These are phyloP conservation scores for Hirtodrosophila trivittata DNA, from an alignment of 2,888 invertebrate genomes.

Conservation along the genomic window DNA sequence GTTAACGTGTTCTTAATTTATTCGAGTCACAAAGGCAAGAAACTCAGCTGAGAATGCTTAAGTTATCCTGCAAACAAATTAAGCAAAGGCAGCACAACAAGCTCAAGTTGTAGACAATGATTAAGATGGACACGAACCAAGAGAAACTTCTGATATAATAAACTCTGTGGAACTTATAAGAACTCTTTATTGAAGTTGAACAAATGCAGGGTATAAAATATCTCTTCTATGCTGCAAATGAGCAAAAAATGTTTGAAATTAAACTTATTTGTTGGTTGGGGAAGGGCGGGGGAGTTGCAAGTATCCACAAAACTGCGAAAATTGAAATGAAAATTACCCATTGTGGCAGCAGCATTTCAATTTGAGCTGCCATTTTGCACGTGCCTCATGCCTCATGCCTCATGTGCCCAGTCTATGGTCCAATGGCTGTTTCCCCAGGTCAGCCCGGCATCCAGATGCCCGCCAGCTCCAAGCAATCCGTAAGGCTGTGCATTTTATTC, in stretches of 20 bases:
- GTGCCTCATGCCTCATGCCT: slow-evolving; percentile 53
- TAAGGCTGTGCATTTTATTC: slow-evolving; percentile 58
- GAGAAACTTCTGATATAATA: no score
- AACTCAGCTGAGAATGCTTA: no score
- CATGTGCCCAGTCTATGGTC: neutral
- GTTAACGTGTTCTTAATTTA: no score
- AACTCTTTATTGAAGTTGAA: neutral
- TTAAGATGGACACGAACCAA: no score
- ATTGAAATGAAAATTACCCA: slow-evolving; percentile 81
- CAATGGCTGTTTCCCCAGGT: no score
- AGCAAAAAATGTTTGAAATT: slow-evolving; percentile 50
- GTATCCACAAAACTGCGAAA: slow-evolving; percentile 62
- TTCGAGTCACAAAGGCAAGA: no score
- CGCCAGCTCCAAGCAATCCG: slow-evolving; percentile 16
- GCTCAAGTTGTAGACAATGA: no score
- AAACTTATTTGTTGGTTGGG: slow-evolving; percentile 12
- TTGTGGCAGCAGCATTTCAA: slow-evolving; percentile 72
- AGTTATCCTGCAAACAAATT: no score
- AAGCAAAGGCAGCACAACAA: no score
- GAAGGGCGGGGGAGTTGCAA: neutral
- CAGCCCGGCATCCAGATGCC: no score
- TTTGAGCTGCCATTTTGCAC: slow-evolving; percentile 69
- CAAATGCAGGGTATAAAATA: neutral
- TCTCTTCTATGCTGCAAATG: slow-evolving; percentile 55
- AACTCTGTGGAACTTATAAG: no score